These are phyloP conservation scores for Brachionus plicatilis DNA, from an alignment of 1,140 invertebrate species.

Conservation along the genomic window DNA sequence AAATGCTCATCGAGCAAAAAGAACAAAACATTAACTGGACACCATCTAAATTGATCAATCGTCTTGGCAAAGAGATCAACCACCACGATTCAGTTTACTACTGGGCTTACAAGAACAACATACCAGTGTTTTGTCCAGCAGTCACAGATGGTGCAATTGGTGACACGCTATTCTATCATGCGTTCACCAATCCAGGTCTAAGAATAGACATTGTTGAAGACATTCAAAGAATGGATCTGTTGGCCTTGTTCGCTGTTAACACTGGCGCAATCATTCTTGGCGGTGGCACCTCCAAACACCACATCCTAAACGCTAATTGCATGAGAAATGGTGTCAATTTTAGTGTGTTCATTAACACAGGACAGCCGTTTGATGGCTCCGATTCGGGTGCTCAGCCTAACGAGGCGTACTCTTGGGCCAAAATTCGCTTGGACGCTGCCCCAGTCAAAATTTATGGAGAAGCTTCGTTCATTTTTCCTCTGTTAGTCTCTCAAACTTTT, in stretches of 20 bases:
- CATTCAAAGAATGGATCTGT: constrained; percentile 72
- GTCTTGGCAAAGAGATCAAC: constrained; percentile 82
- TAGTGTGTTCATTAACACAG: constrained; percentile 93
- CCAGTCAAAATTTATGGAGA: constrained; percentile 87
- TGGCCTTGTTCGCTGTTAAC: constrained; percentile 83
- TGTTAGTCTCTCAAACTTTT: constrained; percentile 93
- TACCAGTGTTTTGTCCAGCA: constrained; percentile 95
- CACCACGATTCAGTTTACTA: constrained; percentile 89
- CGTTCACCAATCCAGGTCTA: constrained; percentile 77
- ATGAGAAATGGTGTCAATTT: constrained; percentile 92
- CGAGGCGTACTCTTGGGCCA: constrained; percentile 97
- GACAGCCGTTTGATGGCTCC: constrained; percentile 93
- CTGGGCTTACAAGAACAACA: constrained; percentile 94
- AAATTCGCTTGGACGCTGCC: constrained; percentile 77
- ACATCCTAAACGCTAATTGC: constrained; percentile 70
- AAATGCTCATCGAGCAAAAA: constrained; percentile 82
- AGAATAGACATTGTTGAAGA: constrained; percentile 85
- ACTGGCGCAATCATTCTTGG: constrained; percentile 94
- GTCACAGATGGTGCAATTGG: constrained; percentile 95
- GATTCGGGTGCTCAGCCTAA: constrained; percentile 94
- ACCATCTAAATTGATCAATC: constrained; percentile 79
- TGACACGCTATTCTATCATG: constrained; percentile 99
- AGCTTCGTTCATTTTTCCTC: constrained; percentile 86
- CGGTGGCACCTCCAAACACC: constrained; percentile 93
- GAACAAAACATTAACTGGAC: constrained; percentile 74